Evolutionary conservation across 2,797 vertebrate species (phyloP).

Genomic region (Poecilia wingei): DNA sequence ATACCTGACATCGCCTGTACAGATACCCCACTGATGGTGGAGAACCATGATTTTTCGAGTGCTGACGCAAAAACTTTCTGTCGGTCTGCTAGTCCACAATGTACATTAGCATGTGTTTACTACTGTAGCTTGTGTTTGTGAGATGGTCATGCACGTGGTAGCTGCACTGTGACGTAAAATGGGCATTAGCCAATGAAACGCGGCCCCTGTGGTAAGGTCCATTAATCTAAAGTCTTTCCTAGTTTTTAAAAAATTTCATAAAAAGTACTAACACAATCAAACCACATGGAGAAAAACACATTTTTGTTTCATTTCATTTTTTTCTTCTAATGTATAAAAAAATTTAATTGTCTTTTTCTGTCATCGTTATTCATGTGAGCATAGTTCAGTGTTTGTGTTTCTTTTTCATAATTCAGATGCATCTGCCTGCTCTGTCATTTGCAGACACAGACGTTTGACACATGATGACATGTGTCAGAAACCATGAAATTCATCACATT

Average conservation of each 20-base stretch:
- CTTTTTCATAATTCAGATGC: background rate
- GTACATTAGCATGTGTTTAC: no score
- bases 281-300: background rate
- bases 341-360: background rate
- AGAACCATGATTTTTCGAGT: no score
- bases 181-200: no score
- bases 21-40: no score
- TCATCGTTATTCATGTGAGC: background rate
- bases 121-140: no score
- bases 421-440: background rate
- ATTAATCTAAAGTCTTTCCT: background rate
- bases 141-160: no score
- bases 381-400: background rate
- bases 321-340: background rate
- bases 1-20: no score
- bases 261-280: background rate
- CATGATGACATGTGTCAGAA: background rate
- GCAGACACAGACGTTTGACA: background rate
- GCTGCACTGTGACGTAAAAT: no score
- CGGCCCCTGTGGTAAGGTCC: no score
- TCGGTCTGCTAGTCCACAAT: no score
- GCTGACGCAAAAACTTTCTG: no score
- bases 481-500: background rate
- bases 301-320: background rate
- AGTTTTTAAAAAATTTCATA: background rate